phyloP scores from a whole-genome alignment of 2,113 vertebrate species.

The Paramisgurnus dabryanus region DNA sequence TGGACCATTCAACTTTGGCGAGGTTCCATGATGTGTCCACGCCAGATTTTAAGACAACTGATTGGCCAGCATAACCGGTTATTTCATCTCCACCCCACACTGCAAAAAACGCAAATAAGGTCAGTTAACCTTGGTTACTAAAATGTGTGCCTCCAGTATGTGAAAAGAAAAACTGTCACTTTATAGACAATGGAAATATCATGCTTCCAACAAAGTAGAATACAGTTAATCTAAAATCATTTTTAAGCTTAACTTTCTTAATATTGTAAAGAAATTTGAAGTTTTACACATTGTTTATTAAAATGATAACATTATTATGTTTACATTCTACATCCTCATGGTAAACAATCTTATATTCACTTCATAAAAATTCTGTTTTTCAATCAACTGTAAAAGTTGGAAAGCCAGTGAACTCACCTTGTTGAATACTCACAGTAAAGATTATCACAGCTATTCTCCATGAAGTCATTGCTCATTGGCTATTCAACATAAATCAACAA shows the following conservation, averaged over 20 bases:
- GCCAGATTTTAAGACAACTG: constrained; percentile 36
- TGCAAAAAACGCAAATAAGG: neutral
- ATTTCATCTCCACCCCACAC: neutral
- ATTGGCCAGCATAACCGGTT: constrained; percentile 23
- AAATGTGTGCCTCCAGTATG: neutral
- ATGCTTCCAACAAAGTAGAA: neutral
- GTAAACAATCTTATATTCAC: too few species aligned
- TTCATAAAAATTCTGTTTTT: neutral
- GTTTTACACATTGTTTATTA: too few species aligned
- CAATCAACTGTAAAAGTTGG: too few species aligned
- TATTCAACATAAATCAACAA: neutral
- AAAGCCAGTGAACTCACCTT: neutral
- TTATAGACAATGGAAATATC: neutral
- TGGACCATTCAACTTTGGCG: constrained; percentile 54
- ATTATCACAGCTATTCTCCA: neutral
- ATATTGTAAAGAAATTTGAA: too few species aligned
- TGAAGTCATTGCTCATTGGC: neutral
- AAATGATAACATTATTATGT: too few species aligned
- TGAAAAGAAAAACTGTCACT: neutral
- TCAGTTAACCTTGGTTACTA: neutral
- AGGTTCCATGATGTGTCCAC: neutral
- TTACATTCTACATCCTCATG: too few species aligned
- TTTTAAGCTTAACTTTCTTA: too few species aligned
- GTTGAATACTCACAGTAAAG: neutral
- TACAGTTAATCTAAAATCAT: too few species aligned